Conservation (phyloP, 1,140 invertebrate genomes). For the Ladona fulva region DNA sequence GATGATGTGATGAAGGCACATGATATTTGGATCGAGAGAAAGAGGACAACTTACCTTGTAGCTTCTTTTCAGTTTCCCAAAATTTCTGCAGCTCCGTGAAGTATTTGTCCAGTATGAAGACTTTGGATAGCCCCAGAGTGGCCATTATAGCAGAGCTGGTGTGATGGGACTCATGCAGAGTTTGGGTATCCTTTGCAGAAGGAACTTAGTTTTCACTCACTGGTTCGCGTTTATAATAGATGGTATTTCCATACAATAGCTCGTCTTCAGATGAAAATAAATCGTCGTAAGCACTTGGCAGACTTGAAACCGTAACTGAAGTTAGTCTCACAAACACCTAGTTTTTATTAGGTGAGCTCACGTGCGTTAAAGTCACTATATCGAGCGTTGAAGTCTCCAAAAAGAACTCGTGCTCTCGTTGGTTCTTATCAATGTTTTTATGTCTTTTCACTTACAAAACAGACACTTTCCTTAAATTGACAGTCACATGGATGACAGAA, state of each 20-base stretch:
- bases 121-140: constrained; percentile 87
- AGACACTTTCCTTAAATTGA: too few species aligned
- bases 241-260: too few species aligned
- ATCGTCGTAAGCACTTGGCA: too few species aligned
- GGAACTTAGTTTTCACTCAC: background rate
- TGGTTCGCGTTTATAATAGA: background rate
- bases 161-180: background rate
- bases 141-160: constrained; percentile 47
- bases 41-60: constrained; percentile 68
- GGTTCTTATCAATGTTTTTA: too few species aligned
- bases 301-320: background rate
- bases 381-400: background rate
- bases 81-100: constrained; percentile 93
- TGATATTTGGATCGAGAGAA: too few species aligned
- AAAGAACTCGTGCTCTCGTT: background rate
- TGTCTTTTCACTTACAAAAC: too few species aligned
- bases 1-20: too few species aligned
- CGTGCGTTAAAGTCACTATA: background rate
- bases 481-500: too few species aligned
- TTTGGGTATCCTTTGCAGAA: background rate
- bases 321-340: background rate
- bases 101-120: constrained; percentile 95
- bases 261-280: too few species aligned
- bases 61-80: constrained; percentile 92
- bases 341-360: background rate